phyloP scores from a whole-genome alignment of 2,113 vertebrate species.

The Struthio camelus region DNA sequence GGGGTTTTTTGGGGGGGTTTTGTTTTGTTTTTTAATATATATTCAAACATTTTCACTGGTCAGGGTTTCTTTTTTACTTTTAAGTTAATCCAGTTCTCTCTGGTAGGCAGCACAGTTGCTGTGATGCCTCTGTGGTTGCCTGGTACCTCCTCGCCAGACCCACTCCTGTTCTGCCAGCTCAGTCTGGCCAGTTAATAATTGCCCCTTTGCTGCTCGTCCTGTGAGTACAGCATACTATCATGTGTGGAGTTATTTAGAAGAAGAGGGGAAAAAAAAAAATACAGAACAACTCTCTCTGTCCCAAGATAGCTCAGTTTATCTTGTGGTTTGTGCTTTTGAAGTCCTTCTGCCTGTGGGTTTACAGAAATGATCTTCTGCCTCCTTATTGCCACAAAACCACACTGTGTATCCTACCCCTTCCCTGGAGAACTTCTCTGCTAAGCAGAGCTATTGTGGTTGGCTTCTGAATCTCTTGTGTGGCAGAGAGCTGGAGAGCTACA shows the following conservation, averaged over 20 bases:
- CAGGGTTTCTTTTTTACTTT: constrained; percentile 1
- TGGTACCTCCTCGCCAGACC: constrained; percentile 27
- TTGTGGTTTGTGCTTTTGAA: constrained; percentile 70
- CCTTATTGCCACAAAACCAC: constrained; percentile 60
- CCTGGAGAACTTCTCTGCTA: constrained; percentile 45
- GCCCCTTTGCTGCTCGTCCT: constrained; percentile 41
- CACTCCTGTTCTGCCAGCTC: constrained; percentile 27
- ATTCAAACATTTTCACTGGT: neutral
- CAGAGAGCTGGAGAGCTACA: constrained; percentile 33
- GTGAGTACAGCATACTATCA: constrained; percentile 43
- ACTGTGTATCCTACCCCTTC: constrained; percentile 16
- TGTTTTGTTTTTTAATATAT: neutral
- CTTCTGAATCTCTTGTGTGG: constrained; percentile 27
- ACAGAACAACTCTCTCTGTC: constrained; percentile 48
- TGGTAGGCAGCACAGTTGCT: constrained; percentile 30
- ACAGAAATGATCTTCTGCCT: constrained; percentile 40
- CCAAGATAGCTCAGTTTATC: constrained; percentile 63
- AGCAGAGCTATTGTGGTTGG: constrained; percentile 46
- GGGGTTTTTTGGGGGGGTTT: no score
- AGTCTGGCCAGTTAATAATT: constrained; percentile 63
- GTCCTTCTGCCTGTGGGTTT: constrained; percentile 40
- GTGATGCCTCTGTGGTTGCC: constrained; percentile 49
- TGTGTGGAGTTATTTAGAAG: constrained; percentile 43
- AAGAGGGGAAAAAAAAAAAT: neutral
- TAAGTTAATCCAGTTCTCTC: constrained; percentile 41